Evolutionary conservation across 2,113 vertebrate genomes (phyloP).

Genomic region (Larimichthys polyactis): DNA sequence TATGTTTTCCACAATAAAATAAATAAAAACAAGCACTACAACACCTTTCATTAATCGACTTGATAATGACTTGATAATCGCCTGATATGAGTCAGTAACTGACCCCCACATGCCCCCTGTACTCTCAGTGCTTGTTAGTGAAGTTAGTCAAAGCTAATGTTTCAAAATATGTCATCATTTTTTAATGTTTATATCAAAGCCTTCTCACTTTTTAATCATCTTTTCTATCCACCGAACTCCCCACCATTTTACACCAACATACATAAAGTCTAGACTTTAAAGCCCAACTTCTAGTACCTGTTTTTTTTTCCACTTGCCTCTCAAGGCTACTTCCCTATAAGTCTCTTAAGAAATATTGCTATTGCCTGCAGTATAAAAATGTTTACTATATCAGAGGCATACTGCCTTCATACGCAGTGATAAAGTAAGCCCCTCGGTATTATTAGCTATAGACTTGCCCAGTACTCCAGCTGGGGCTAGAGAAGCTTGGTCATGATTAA

Average conservation of each 20-base stretch:
- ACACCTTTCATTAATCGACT: neutral
- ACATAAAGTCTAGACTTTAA: conserved; percentile 13
- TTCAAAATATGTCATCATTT: neutral
- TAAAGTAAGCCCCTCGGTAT: conserved; percentile 38
- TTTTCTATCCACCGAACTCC: neutral
- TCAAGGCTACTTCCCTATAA: conserved; percentile 13
- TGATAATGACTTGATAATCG: neutral
- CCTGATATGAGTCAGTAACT: neutral
- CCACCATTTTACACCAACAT: neutral
- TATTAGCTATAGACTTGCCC: conserved; percentile 42
- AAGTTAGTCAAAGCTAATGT: neutral
- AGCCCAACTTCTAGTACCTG: conserved; percentile 22
- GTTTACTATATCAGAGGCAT: conserved; percentile 44
- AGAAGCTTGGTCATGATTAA: conserved; percentile 59
- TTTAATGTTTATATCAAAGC: neutral
- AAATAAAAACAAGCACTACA: neutral
- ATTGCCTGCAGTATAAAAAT: conserved; percentile 27
- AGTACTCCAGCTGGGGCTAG: conserved; percentile 30
- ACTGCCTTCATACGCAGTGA: conserved; percentile 38
- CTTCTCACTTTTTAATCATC: neutral
- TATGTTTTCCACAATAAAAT: neutral
- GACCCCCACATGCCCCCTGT: neutral
- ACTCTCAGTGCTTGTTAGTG: too few species aligned
- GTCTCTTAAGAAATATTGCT: conserved; percentile 28
- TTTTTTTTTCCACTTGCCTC: conserved; percentile 8